Evolutionary conservation across 1,140 invertebrate species (phyloP).

Genomic region (Rhopalosiphum maidis): DNA sequence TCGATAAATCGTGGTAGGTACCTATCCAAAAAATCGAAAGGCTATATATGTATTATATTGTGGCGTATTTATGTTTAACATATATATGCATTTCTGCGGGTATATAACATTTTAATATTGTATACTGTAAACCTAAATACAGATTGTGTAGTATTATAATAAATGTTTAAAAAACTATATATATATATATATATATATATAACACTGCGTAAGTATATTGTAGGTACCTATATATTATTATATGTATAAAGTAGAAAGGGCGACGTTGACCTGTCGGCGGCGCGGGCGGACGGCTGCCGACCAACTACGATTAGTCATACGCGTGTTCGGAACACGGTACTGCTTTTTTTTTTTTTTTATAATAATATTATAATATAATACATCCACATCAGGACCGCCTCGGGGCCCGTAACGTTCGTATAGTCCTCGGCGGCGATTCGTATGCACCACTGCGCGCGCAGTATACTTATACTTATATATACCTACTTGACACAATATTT

Average conservation of each 20-base stretch:
- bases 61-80: not conserved
- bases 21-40: constrained; percentile 44
- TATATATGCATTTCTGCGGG: not conserved
- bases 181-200: not conserved
- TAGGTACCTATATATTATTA: not conserved
- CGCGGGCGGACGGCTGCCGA: not conserved
- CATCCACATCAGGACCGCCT: not conserved
- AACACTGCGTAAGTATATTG: not conserved
- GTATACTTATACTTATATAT: not conserved
- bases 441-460: not conserved
- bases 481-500: not conserved
- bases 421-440: not conserved
- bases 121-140: not conserved
- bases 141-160: not conserved
- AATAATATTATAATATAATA: not conserved
- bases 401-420: not conserved
- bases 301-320: constrained; percentile 26
- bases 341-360: not conserved
- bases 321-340: constrained; percentile 3
- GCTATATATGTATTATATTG: not conserved
- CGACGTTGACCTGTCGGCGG: constrained; percentile 33
- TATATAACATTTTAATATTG: not conserved
- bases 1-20: not conserved
- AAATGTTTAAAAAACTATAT: not conserved
- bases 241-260: not conserved